Base-by-base conservation (phyloP, 1,140 invertebrate genomes). In the Anastatus disparis region DNA sequence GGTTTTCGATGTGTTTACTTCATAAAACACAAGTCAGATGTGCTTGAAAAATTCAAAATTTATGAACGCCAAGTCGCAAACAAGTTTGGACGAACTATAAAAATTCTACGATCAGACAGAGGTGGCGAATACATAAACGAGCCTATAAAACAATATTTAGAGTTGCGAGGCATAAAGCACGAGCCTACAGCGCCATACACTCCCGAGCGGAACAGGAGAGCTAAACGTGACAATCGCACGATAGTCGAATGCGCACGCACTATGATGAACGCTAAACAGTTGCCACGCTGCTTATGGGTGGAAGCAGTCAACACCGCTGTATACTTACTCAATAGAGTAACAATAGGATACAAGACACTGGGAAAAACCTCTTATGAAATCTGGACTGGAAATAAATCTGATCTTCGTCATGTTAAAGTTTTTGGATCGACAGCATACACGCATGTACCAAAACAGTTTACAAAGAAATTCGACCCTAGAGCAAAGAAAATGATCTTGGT, bases 291-390 rank as follows among this genome's bases (percentile, higher is more conserved):
- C 3, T 82, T 79, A 55, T 87, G 86, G 85, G 84, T 76, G 0
- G 84, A 87, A 73, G 82, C 84, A 3, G 67, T 83, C 1, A 71
- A 77, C 10, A 84, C 81, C 0, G 80, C 81, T 0, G 76, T 73
- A n/a, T 80, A 85, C 67, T 40, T 86, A 0, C 69, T 76, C 27
- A 87, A 87, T 55, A 56, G 78, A 68, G 17, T 13, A n/a, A n/a
- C n/a, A n/a, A n/a, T n/a, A n/a, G n/a, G n/a, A n/a, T 48, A 12
- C 20, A 12, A 20, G 22, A 61, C 17, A 10, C 26, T 4, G 20
- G 27, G 15, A n/a, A 38, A 56, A 38, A 56, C 53, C 1, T 15
- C 31, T 4, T 82, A 15, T 70, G 76, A 44, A 50, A 58, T 77
- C 15, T 82, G 31, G 29, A 35, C 4, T 27, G 64, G 68, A 9